Base-by-base conservation (phyloP, 2,888 invertebrate species). In the Caenorhabditis wallacei region DNA sequence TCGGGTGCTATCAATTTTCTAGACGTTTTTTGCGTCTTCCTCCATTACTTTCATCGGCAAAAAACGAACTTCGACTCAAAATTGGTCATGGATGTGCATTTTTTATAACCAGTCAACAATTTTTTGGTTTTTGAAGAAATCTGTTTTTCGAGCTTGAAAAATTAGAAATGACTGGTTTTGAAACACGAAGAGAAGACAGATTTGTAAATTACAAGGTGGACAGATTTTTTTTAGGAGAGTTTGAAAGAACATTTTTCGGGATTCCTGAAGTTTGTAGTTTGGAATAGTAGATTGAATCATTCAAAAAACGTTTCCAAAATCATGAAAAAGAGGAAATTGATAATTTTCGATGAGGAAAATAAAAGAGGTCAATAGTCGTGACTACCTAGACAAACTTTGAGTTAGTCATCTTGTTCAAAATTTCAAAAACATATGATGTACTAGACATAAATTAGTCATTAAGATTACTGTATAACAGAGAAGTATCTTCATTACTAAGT, bases 61-160 rank as follows among this genome's bases (percentile, higher is more conserved):
- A 46, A 64, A 18, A 26, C 30, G 35, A 64, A 64, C 20, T 18
- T 59, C 48, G 40, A 37, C n/a, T 37, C 24, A 16, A 7, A 57
- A 70, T 70, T 57, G 57, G 46, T 70, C 70, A 70, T 70, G 59
- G 37, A 68, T 68, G 37, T 22, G 18, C 71, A 71, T 71, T 48
- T 51, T 71, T 59, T 16, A 70, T 63, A 26, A 46, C 4, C 18
- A 13, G 37, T 59, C 40, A 30, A 24, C n/a, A 30, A 59, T 20
- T 0, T 1, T 3, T n/a, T 48, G 20, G 35, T 10, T 26, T 18
- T 46, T 24, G 10, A 18, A 26, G 35, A 18, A 18, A n/a, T n/a
- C n/a, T n/a, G n/a, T n/a, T n/a, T n/a, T 13, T 18, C 10, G 11
- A 40, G 40, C 16, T 40, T 30, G 30, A 30, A 8, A 35, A 40